Conservation (phyloP, 2,113 vertebrate species). For the Pungitius pungitius region DNA sequence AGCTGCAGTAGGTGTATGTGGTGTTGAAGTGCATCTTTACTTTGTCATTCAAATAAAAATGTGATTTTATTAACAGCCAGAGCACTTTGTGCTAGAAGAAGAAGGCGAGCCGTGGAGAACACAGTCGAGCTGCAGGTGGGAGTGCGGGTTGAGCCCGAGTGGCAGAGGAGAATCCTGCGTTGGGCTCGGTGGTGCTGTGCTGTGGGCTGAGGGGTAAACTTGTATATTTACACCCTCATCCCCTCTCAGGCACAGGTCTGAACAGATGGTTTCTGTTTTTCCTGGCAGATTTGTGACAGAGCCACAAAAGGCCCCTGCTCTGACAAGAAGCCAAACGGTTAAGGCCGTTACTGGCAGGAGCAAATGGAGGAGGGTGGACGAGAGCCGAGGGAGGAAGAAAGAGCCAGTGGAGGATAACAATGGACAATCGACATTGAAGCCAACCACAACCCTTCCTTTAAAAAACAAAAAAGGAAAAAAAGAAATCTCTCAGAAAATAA, state of each 20-base stretch:
- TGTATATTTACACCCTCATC: slow-evolving; percentile 71
- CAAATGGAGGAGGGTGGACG: slow-evolving; percentile 66
- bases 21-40: not conserved
- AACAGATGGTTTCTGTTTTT: slow-evolving; percentile 87
- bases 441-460: slow-evolving; percentile 41
- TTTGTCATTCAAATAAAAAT: not conserved
- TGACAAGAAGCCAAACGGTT: slow-evolving; percentile 82
- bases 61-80: not conserved
- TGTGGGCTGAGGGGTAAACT: slow-evolving; percentile 70
- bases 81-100: not conserved
- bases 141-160: slow-evolving; percentile 37
- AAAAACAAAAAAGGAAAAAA: slow-evolving; percentile 6
- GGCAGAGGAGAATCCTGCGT: slow-evolving; percentile 21
- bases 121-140: slow-evolving; percentile 37
- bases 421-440: slow-evolving; percentile 71
- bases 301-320: slow-evolving; percentile 83
- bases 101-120: slow-evolving; percentile 28
- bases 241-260: slow-evolving; percentile 66
- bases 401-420: slow-evolving; percentile 75
- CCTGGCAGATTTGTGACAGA: slow-evolving; percentile 84
- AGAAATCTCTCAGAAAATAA: slow-evolving; percentile 40
- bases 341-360: slow-evolving; percentile 81
- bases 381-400: slow-evolving; percentile 58
- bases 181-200: slow-evolving; percentile 62
- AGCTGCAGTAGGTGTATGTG: not conserved